Evolutionary conservation across 2,888 invertebrate species (phyloP).

Genomic region (Masnerella sp.): DNA sequence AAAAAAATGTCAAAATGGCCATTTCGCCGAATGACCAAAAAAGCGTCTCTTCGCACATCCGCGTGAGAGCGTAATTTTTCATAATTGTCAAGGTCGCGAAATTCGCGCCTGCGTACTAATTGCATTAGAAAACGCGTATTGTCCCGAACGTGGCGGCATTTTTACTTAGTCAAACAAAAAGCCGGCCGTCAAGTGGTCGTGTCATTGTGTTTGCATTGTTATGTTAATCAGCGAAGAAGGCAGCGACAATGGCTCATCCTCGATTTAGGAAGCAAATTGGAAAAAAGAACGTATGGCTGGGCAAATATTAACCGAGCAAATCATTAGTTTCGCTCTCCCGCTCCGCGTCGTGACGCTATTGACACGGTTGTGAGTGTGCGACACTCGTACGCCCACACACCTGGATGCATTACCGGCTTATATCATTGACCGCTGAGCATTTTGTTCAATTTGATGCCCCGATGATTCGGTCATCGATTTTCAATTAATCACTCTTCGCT

Average conservation of each 20-base stretch:
- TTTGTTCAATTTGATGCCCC: constrained; percentile 33
- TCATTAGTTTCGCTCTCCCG: constrained; percentile 72
- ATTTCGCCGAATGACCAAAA: too few species aligned
- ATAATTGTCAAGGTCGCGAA: constrained; percentile 62
- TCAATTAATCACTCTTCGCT: constrained; percentile 28
- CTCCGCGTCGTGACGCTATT: constrained; percentile 51
- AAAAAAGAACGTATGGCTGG: constrained; percentile 69
- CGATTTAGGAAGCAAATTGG: constrained; percentile 76
- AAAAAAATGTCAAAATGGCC: too few species aligned
- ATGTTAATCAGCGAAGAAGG: constrained; percentile 74
- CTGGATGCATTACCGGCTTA: constrained; percentile 16
- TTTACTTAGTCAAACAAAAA: constrained; percentile 76
- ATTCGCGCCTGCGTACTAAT: constrained; percentile 72
- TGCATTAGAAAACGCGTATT: constrained; percentile 72
- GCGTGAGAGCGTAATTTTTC: constrained; percentile 14
- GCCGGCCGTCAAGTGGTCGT: constrained; percentile 65
- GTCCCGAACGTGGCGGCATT: constrained; percentile 68
- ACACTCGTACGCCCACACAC: constrained; percentile 20
- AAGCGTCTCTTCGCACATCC: constrained; percentile 31
- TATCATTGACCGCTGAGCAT: constrained; percentile 45
- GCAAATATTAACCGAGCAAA: constrained; percentile 76
- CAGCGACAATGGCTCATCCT: constrained; percentile 76
- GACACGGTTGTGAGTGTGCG: constrained; percentile 34
- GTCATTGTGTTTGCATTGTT: constrained; percentile 77
- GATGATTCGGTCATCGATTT: constrained; percentile 43